Conservation (phyloP, 2,888 invertebrate genomes). For the Eurytoma adleriae region DNA sequence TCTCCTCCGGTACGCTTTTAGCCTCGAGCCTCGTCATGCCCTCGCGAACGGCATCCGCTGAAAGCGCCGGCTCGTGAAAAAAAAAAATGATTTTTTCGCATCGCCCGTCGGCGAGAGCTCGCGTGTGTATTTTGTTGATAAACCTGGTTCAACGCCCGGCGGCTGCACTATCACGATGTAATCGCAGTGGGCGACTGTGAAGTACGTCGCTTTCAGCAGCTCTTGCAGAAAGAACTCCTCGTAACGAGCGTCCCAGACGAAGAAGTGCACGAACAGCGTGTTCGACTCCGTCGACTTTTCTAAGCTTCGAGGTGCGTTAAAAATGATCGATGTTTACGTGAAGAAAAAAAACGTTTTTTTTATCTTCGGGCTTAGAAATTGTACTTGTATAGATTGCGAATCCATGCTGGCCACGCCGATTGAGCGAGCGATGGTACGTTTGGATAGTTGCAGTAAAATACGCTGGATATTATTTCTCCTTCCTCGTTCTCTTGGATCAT, state of each 20-base stretch:
- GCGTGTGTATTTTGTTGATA: conserved; percentile 58
- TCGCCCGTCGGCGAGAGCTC: background rate
- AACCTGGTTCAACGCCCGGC: conserved; percentile 73
- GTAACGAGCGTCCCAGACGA: conserved; percentile 78
- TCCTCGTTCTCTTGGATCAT: conserved; percentile 74
- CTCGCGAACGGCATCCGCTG: conserved; percentile 67
- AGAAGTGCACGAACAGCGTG: conserved; percentile 80
- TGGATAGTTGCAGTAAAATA: conserved; percentile 77
- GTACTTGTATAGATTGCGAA: conserved; percentile 79
- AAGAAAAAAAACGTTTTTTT: background rate
- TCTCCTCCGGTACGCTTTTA: conserved; percentile 59
- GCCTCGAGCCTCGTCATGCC: conserved; percentile 69
- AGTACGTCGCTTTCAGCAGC: conserved; percentile 77
- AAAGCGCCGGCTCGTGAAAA: background rate
- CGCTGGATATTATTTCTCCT: conserved; percentile 67
- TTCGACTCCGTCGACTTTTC: conserved; percentile 77
- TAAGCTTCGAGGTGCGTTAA: conserved; percentile 75
- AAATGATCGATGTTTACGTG: background rate
- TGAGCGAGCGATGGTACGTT: conserved; percentile 79
- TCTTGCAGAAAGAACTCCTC: conserved; percentile 72
- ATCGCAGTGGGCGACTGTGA: conserved; percentile 77
- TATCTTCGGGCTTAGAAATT: background rate
- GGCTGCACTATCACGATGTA: conserved; percentile 78
- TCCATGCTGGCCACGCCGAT: conserved; percentile 79
- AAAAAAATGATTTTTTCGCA: background rate